A percentile compares a stretch with the other conserved stretches of the same genome.
phyloP scores from a whole-genome alignment of 2,888 invertebrate genomes.

The Leptogaster cylindrica region DNA sequence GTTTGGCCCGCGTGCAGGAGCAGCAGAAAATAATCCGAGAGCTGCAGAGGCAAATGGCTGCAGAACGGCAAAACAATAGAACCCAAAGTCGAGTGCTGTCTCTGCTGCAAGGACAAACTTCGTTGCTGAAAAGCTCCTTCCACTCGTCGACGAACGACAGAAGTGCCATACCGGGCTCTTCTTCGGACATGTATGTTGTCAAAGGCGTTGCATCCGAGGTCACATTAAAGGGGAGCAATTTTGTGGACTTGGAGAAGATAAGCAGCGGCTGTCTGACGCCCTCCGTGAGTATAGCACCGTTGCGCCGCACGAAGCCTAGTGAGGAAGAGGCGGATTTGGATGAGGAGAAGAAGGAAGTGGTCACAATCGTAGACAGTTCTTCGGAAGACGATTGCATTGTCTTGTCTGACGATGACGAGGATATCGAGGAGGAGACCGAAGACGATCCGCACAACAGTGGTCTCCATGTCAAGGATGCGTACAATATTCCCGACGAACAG shows the following conservation, averaged over 20 bases:
- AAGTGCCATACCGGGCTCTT: conserved; percentile 41
- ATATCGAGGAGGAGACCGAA: conserved; percentile 77
- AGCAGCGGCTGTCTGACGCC: conserved; percentile 61
- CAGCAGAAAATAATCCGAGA: conserved; percentile 83
- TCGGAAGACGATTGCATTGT: conserved; percentile 87
- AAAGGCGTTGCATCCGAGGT: conserved; percentile 41
- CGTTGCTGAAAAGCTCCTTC: conserved; percentile 63
- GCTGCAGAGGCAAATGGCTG: conserved; percentile 79
- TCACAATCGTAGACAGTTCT: conserved; percentile 77
- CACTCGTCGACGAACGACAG: conserved; percentile 49
- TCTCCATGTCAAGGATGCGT: conserved; percentile 90
- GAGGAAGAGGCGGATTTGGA: conserved; percentile 42
- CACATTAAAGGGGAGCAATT: conserved; percentile 38
- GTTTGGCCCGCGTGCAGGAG: conserved; percentile 82
- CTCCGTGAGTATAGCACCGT: conserved; percentile 64
- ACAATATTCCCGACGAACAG: conserved; percentile 88
- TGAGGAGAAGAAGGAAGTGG: conserved; percentile 58
- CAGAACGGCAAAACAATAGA: conserved; percentile 72
- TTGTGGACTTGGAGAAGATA: conserved; percentile 53
- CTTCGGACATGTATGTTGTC: conserved; percentile 42
- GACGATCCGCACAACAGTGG: conserved; percentile 92
- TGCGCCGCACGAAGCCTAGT: conserved; percentile 48
- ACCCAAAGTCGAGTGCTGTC: conserved; percentile 76
- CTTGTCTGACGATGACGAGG: conserved; percentile 81
- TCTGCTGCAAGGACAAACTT: conserved; percentile 73